These are phyloP conservation scores for Dicerorhinus sumatrensis DNA, from an alignment of 2,113 vertebrate species.

Conservation along the genomic window DNA sequence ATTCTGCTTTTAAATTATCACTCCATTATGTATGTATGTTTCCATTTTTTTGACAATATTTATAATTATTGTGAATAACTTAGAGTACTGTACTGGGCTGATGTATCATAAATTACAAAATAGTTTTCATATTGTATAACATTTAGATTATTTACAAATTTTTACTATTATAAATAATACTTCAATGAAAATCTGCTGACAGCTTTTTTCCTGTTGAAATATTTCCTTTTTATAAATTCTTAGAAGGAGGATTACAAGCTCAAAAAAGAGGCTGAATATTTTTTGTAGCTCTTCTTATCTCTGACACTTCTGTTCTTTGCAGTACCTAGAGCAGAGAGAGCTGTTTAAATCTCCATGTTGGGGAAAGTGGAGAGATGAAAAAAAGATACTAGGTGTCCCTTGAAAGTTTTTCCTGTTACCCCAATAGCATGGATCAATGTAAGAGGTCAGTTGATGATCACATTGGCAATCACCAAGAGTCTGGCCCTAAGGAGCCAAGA, in stretches of 20 bases:
- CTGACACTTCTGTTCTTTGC: slow-evolving; percentile 10
- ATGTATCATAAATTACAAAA: slow-evolving; percentile 36
- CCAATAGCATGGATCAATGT: neutral
- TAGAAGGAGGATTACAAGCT: neutral
- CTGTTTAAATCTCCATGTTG: slow-evolving; percentile 38
- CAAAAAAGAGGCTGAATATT: neutral
- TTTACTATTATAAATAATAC: slow-evolving; percentile 42
- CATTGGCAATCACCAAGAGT: neutral
- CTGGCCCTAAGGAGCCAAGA: neutral
- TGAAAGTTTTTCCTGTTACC: neutral
- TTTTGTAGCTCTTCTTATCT: slow-evolving; percentile 45
- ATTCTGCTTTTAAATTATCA: slow-evolving; percentile 33
- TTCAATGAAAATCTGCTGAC: slow-evolving; percentile 7
- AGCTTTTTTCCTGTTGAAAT: neutral
- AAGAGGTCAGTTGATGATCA: neutral
- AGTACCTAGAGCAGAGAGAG: neutral
- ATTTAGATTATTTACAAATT: slow-evolving; percentile 36
- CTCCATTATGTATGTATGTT: slow-evolving; percentile 22
- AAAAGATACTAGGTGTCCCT: neutral
- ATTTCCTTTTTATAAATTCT: slow-evolving; percentile 45
- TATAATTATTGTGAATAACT: slow-evolving; percentile 61
- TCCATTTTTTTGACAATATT: slow-evolving; percentile 45
- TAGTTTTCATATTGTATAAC: slow-evolving; percentile 21
- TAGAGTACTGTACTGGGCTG: slow-evolving; percentile 30
- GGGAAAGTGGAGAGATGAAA: neutral